Evolutionary conservation across 2,113 vertebrate genomes (phyloP).

Genomic region (Stegostoma tigrinum): DNA sequence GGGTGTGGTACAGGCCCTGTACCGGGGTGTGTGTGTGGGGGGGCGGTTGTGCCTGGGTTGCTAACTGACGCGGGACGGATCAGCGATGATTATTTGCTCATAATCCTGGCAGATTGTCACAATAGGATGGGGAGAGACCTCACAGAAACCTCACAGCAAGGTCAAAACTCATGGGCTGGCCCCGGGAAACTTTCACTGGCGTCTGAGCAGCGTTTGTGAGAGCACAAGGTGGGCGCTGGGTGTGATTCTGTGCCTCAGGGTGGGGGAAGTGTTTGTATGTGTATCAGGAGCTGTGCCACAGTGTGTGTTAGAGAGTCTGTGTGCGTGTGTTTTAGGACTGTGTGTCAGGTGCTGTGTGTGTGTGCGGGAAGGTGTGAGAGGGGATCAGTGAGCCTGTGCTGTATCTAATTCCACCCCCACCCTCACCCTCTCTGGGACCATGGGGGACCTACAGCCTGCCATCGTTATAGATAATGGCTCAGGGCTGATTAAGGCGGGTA

Average conservation of each 20-base stretch:
- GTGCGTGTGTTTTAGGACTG: too few species aligned
- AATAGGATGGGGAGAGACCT: background rate
- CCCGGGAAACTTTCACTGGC: background rate
- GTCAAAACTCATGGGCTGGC: background rate
- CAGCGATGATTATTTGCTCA: slow-evolving; percentile 19
- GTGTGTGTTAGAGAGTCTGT: too few species aligned
- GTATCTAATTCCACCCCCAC: background rate
- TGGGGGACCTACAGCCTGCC: slow-evolving; percentile 33
- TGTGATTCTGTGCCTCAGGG: too few species aligned
- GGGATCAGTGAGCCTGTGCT: background rate
- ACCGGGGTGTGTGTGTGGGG: too few species aligned
- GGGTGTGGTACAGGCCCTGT: too few species aligned
- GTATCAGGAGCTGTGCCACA: too few species aligned
- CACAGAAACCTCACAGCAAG: background rate
- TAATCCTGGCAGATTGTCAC: slow-evolving; percentile 12
- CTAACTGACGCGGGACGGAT: background rate
- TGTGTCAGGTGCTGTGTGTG: too few species aligned
- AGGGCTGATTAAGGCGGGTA: slow-evolving; percentile 49
- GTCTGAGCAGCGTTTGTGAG: background rate
- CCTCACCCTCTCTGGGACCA: background rate
- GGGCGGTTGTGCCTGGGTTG: background rate
- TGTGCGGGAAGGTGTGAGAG: too few species aligned
- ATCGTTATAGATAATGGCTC: slow-evolving; percentile 53
- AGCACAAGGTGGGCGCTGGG: background rate
- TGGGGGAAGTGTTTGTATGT: too few species aligned